Evolutionary conservation across 2,888 invertebrate genomes (phyloP).

Genomic region (Tetrapedia diversipes): DNA sequence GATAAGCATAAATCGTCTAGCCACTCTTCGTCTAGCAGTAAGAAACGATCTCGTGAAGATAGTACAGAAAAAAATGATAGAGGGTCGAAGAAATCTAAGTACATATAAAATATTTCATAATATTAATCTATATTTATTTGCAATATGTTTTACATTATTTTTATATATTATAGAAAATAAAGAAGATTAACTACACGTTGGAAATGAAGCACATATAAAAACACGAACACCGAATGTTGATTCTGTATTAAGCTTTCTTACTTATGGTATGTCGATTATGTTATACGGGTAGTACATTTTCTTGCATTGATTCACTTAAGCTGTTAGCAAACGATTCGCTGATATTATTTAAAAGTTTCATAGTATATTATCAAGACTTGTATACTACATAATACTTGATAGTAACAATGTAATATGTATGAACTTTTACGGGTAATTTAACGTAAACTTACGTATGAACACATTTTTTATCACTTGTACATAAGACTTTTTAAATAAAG

Average conservation of each 20-base stretch:
- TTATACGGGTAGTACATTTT: conserved; percentile 66
- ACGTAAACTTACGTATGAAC: conserved; percentile 31
- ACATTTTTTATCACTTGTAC: conserved; percentile 51
- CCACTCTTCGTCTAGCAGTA: conserved; percentile 83
- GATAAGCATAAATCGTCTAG: conserved; percentile 79
- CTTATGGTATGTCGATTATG: conserved; percentile 54
- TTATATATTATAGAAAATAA: conserved; percentile 68
- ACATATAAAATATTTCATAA: conserved; percentile 57
- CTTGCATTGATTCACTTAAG: conserved; percentile 65
- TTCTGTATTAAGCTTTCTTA: conserved; percentile 62
- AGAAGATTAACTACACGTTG: conserved; percentile 21
- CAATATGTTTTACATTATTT: neutral
- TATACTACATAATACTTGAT: conserved; percentile 11
- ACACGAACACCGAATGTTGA: conserved; percentile 63
- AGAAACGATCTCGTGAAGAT: conserved; percentile 91
- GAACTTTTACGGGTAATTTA: conserved; percentile 33
- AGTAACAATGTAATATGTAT: conserved; percentile 28
- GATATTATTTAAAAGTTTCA: conserved; percentile 40
- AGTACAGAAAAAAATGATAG: conserved; percentile 87
- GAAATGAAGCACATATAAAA: conserved; percentile 56
- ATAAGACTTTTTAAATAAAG: conserved; percentile 50
- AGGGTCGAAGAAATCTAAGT: conserved; percentile 89
- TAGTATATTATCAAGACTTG: neutral
- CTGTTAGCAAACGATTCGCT: conserved; percentile 33
- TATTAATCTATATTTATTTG: neutral